Evolutionary conservation across 2,888 invertebrate genomes (phyloP).

Genomic region (Chrysolina oricalcia): DNA sequence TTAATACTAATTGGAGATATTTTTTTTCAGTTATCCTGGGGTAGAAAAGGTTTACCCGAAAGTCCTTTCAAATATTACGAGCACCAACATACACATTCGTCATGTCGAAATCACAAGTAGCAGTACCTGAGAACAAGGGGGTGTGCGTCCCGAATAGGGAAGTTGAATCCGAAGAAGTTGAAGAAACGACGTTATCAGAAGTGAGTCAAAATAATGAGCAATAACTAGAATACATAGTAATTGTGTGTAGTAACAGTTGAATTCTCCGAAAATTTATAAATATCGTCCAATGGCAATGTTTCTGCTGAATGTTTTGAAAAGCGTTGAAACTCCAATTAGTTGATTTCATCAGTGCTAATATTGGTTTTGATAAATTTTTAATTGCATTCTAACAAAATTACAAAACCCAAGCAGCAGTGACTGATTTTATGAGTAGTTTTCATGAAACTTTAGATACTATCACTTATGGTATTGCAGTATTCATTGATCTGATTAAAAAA

Average conservation of each 20-base stretch:
- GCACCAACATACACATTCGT: slow-evolving; percentile 10
- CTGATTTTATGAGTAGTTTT: no score
- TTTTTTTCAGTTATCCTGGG: slow-evolving; percentile 54
- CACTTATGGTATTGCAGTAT: no score
- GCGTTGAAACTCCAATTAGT: no score
- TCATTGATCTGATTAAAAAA: no score
- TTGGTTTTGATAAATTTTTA: no score
- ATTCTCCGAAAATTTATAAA: background rate
- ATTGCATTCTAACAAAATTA: no score
- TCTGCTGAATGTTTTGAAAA: no score
- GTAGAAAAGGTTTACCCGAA: slow-evolving; percentile 44
- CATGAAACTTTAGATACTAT: no score
- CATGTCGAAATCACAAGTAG: slow-evolving; percentile 62
- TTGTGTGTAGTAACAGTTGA: background rate
- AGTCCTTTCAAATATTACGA: slow-evolving; percentile 9
- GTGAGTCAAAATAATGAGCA: slow-evolving; percentile 53
- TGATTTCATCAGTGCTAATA: no score
- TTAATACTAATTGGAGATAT: no score
- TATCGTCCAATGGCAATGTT: no score
- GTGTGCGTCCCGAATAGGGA: slow-evolving; percentile 54
- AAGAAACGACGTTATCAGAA: slow-evolving; percentile 68
- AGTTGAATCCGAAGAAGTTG: slow-evolving; percentile 64
- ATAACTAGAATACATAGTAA: background rate
- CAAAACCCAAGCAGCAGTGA: no score
- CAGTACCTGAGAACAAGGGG: slow-evolving; percentile 54